phyloP scores from a whole-genome alignment of 1,140 invertebrate genomes.

The Neuroterus valhalla region DNA sequence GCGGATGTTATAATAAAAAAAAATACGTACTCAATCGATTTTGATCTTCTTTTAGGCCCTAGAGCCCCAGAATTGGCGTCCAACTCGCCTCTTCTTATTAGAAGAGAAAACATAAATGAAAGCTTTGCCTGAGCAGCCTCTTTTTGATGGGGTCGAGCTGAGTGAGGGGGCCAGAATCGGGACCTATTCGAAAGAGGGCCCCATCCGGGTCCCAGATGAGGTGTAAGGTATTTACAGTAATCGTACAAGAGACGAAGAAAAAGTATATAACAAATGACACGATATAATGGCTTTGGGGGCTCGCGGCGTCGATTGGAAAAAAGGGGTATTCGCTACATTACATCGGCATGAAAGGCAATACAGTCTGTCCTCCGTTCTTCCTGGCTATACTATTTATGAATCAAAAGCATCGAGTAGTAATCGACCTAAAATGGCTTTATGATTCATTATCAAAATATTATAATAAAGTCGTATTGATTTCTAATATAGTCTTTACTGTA shows the following conservation, averaged over 20 bases:
- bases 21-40: too few species aligned
- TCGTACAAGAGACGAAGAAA: conserved; percentile 30
- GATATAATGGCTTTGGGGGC: conserved; percentile 54
- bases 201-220: conserved; percentile 47
- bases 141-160: conserved; percentile 34
- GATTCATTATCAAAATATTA: conserved; percentile 63
- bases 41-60: too few species aligned
- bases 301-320: too few species aligned
- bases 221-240: conserved; percentile 67
- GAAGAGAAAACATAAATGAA: background rate
- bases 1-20: too few species aligned
- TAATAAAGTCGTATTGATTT: conserved; percentile 64
- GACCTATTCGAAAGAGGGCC: conserved; percentile 47
- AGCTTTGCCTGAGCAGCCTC: conserved; percentile 14
- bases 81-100: too few species aligned
- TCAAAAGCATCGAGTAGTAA: conserved; percentile 58
- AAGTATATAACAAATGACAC: conserved; percentile 41
- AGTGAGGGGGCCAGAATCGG: conserved; percentile 54
- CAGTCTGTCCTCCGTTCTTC: conserved; percentile 69
- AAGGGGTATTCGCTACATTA: conserved; percentile 50
- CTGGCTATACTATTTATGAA: conserved; percentile 63
- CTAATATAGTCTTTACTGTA: conserved; percentile 70
- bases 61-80: too few species aligned
- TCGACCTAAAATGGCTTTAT: conserved; percentile 52
- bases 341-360: conserved; percentile 67